Base-by-base conservation (phyloP, 2,797 vertebrate genomes). In the Alcedo atthis region DNA sequence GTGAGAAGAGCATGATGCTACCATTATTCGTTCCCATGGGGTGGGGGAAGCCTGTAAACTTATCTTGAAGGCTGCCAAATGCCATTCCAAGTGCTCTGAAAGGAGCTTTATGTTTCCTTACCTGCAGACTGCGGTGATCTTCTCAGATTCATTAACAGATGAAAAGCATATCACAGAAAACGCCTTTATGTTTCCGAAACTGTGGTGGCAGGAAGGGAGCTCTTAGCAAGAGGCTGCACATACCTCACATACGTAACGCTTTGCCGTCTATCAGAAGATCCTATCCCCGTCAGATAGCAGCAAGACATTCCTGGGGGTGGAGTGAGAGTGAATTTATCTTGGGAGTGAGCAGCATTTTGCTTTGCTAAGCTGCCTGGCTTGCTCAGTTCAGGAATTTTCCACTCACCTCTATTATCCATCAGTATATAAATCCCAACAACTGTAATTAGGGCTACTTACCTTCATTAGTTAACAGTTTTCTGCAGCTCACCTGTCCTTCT, bases 231-330 rank as follows among this genome's bases (percentile, higher is more conserved):
- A 68, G 87, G 74, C 89, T 76, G 91, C 80, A 81, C 87, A 92
- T 87, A 90, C 91, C 82, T 85, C 94, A 32, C 79, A 71, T 86
- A 76, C 64, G 32, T 92, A 83, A 84, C 15, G 35, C 93, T 79
- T 91, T 79, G 63, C 87, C 1, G 55, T 93, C 94, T 94, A 73
- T 95, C 91, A 93, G 95, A 92, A 89, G 92, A 94, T 95, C 91
- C 91, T 68, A n/a, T 92, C 89, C 92, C 87, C 8, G 77, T 81
- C 91, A 95, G 87, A 95, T 92, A 95, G 82, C 93, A 93, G 93
- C 89, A 96, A 95, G 94, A 92, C 87, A 85, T 95, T 95, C 91
- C 92, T 89, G 92, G 92, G 95, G 93, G 93, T 94, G 92, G 93
- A 94, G 95, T 95, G 93, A 92, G 89, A 93, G 77, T 42, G 83